These are phyloP conservation scores for Megalops cyprinoides DNA, from an alignment of 2,797 vertebrate genomes.

Conservation along the genomic window DNA sequence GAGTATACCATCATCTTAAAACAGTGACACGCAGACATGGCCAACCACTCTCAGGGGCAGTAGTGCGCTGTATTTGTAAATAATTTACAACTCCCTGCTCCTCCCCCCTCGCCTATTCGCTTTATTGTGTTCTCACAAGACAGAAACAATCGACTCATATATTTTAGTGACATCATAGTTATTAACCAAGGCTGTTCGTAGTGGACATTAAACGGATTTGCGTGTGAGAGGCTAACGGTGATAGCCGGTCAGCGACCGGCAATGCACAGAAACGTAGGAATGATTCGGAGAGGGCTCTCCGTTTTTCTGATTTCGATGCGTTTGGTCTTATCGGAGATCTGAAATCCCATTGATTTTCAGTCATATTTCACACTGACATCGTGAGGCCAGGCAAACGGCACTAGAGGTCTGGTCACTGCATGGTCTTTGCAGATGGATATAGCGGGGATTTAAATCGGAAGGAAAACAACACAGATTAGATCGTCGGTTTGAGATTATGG, in stretches of 20 bases:
- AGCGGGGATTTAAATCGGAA: constrained; percentile 64
- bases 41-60: constrained; percentile 19
- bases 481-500: background rate
- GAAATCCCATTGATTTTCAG: constrained; percentile 74
- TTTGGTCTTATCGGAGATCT: constrained; percentile 53
- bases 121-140: constrained; percentile 49
- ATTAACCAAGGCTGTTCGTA: too few species aligned
- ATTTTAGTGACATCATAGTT: constrained; percentile 8
- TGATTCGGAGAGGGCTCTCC: background rate
- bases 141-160: constrained; percentile 54
- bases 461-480: constrained; percentile 34
- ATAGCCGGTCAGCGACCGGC: background rate
- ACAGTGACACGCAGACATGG: background rate
- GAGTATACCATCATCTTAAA: background rate
- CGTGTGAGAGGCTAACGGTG: too few species aligned
- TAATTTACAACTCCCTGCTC: constrained; percentile 35
- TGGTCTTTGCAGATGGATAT: constrained; percentile 23
- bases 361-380: constrained; percentile 68
- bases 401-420: constrained; percentile 43
- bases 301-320: constrained; percentile 57
- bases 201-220: too few species aligned
- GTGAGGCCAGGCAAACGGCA: constrained; percentile 63
- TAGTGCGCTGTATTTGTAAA: constrained; percentile 30
- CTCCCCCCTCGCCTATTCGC: constrained; percentile 19
- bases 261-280: background rate